Conservation (phyloP, 2,113 vertebrate genomes). For the Axis porcinus region DNA sequence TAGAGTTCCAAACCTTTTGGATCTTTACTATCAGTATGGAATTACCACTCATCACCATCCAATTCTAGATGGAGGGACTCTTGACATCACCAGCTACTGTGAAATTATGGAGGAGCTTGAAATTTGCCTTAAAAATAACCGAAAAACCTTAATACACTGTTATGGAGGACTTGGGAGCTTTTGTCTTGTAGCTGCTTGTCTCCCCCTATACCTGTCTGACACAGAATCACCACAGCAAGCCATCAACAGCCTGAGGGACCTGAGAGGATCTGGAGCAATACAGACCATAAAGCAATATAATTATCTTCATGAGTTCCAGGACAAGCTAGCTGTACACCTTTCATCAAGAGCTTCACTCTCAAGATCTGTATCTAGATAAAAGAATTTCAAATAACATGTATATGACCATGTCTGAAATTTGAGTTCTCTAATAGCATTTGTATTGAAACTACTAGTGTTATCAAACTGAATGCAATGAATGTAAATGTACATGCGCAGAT, state of each 20-base stretch:
- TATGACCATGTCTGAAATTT: slow-evolving; percentile 23
- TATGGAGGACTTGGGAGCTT: too few relatives aligned
- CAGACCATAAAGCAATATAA: slow-evolving; percentile 97
- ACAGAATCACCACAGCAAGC: slow-evolving; percentile 84
- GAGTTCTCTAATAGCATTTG: not conserved
- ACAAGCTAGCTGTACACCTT: slow-evolving; percentile 80
- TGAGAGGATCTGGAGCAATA: slow-evolving; percentile 88
- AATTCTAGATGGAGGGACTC: slow-evolving; percentile 85
- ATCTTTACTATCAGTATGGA: slow-evolving; percentile 82
- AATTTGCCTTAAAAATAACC: slow-evolving; percentile 82
- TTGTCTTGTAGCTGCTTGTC: slow-evolving; percentile 85
- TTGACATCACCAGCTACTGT: slow-evolving; percentile 85
- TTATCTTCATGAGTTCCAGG: slow-evolving; percentile 92
- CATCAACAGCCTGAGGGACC: slow-evolving; percentile 85
- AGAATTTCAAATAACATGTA: not conserved
- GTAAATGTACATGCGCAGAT: slow-evolving; percentile 23
- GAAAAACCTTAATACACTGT: slow-evolving; percentile 85
- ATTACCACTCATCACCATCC: slow-evolving; percentile 87
- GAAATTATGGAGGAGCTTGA: slow-evolving; percentile 86
- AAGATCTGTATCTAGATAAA: slow-evolving; percentile 86
- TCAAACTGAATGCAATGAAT: slow-evolving; percentile 35
- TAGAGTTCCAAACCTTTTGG: slow-evolving; percentile 87
- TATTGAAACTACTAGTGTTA: not conserved
- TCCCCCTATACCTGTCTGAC: slow-evolving; percentile 87
- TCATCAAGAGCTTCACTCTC: slow-evolving; percentile 71